Evolutionary conservation across 1,140 invertebrate species (phyloP), one percentile per base, ranked within the genome.

Genomic region (Pseudoatta argentina): DNA sequence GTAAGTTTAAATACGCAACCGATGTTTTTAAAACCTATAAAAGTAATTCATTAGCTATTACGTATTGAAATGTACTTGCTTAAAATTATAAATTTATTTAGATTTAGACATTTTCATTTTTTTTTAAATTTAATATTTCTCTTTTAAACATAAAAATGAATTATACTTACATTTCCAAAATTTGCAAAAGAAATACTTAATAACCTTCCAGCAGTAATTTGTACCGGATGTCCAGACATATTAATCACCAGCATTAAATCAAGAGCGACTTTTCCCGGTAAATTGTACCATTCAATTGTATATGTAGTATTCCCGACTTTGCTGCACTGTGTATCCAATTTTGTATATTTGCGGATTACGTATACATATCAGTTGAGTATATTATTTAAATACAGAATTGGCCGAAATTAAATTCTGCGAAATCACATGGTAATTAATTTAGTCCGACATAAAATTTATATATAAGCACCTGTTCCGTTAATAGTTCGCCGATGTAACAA

Each of bases 141-240:
- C 10, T 44, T 59, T 76, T 6, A 0, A 6, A 75, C 1, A 39
- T 18, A 24, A 61, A 2, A 64, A 12, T 51, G 3, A 72, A 3
- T n/a, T n/a, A 5, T 53, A 85, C 85, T 86, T 75, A 90, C 88
- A 27, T 48, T 53, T 34, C 66, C 78, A 61, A 90, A 89, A 64
- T 66, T 87, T 48, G 34, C 24, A 2, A 90, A 61, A 2, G 89
- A 83, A 8, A 91, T 34, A 14, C 63, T 55, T 14, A 93, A 73
- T 1, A 93, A 73, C 85, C 89, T 91, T 21, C 92, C 91, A 75
- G 92, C 91, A 0, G 90, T 91, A 16, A 93, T 89, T 88, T 88
- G 90, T 3, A 66, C n/a, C 8, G 92, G 88, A 67, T 77, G 71
- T 55, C 88, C 77, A 18, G 92, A 69, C 27, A 88, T 87, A 5